Evolutionary conservation across 2,797 vertebrate genomes (phyloP).

Genomic region (Podarcis lilfordi): DNA sequence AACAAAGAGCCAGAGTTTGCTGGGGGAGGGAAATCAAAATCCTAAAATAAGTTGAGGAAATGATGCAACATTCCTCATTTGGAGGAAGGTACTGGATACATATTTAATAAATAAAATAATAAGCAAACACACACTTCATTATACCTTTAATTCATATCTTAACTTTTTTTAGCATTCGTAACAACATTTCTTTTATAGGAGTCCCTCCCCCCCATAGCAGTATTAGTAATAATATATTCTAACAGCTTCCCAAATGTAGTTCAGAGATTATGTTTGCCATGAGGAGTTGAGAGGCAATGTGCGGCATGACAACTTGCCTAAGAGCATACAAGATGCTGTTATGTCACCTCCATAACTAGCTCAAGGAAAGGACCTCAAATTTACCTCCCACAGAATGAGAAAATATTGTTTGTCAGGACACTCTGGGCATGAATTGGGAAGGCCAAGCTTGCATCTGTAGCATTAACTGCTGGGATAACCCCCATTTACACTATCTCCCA

Average conservation of each 20-base stretch:
- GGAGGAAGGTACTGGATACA: not conserved
- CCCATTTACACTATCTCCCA: not conserved
- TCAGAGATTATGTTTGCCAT: not conserved
- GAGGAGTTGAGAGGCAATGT: not conserved
- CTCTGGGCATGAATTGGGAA: not conserved
- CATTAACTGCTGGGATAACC: not conserved
- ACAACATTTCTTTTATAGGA: not conserved
- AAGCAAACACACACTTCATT: not conserved
- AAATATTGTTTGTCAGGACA: not conserved
- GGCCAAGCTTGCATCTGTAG: not conserved
- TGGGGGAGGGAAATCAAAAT: conserved; percentile 66
- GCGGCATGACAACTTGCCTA: accelerated
- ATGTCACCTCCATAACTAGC: too few species aligned
- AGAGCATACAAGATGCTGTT: not conserved
- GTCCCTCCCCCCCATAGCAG: not conserved
- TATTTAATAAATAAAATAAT: too few species aligned
- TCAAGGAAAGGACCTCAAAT: not conserved
- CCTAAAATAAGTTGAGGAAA: conserved; percentile 43
- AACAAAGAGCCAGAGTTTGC: conserved; percentile 91
- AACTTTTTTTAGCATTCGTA: not conserved
- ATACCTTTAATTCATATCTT: not conserved
- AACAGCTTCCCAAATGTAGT: too few species aligned
- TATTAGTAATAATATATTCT: too few species aligned
- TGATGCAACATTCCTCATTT: not conserved
- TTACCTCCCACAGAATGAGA: not conserved